A percentile compares a stretch with the other conserved stretches of the same genome.
Conservation (phyloP, 2,797 vertebrate species). For the Poecilia wingei region DNA sequence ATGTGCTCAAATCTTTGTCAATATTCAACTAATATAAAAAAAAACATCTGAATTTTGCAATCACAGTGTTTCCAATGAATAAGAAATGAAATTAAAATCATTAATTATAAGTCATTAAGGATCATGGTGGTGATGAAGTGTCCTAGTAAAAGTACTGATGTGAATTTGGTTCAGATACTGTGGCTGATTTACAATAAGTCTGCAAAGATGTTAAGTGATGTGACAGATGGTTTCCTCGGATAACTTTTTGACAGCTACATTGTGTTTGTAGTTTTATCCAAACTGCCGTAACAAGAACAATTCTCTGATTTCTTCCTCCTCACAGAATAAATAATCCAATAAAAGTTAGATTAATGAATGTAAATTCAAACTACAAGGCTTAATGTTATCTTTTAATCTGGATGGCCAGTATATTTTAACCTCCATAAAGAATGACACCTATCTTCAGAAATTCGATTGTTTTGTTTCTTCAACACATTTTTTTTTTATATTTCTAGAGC, state of each 20-base stretch:
- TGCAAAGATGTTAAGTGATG: not conserved
- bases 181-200: not conserved
- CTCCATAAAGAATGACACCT: not conserved
- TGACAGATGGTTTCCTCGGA: not conserved
- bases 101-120: too few relatives aligned
- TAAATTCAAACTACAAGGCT: not conserved
- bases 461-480: not conserved
- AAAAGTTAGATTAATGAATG: not conserved
- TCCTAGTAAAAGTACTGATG: not conserved
- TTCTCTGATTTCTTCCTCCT: not conserved
- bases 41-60: too few relatives aligned
- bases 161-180: not conserved
- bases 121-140: not conserved
- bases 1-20: too few relatives aligned
- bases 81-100: too few relatives aligned
- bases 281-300: not conserved
- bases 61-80: too few relatives aligned
- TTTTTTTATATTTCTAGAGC: constrained; percentile 1
- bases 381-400: not conserved
- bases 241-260: not conserved
- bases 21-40: too few relatives aligned
- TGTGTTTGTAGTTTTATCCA: not conserved
- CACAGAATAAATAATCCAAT: not conserved
- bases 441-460: not conserved
- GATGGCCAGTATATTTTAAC: not conserved